These are phyloP conservation scores for Ostrea edulis DNA, from an alignment of 1,140 invertebrate species.

Conservation along the genomic window DNA sequence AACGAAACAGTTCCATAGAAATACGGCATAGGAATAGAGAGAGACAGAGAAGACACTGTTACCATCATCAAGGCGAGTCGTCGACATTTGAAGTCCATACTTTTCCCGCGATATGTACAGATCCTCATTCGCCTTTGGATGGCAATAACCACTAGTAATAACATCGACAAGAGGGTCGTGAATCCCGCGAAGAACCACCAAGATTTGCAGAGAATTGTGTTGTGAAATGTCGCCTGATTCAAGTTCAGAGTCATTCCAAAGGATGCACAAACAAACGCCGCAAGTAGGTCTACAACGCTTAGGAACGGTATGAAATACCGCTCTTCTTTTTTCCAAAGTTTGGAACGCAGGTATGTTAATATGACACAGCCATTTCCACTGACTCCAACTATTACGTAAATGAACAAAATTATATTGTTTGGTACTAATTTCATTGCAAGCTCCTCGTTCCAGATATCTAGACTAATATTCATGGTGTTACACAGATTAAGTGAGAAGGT, in stretches of 20 bases:
- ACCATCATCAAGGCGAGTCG: not conserved
- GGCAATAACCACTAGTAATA: constrained; percentile 39
- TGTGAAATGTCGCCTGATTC: constrained; percentile 34
- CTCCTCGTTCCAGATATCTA: not conserved
- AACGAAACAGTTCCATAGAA: constrained; percentile 29
- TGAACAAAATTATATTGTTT: constrained; percentile 42
- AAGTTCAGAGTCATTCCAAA: constrained; percentile 40
- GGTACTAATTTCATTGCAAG: constrained; percentile 40
- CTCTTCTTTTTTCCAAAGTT: constrained; percentile 27
- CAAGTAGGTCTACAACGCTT: constrained; percentile 43
- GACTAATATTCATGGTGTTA: no score
- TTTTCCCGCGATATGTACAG: not conserved
- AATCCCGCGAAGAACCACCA: constrained; percentile 27
- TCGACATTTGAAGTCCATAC: constrained; percentile 24
- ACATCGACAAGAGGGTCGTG: constrained; percentile 16
- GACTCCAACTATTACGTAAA: constrained; percentile 48
- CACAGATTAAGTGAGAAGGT: no score
- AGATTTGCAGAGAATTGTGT: constrained; percentile 37
- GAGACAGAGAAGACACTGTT: not conserved
- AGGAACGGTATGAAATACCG: constrained; percentile 51
- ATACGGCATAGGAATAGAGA: not conserved
- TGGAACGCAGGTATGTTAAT: constrained; percentile 12
- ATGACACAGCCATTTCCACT: constrained; percentile 53
- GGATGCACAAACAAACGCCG: constrained; percentile 36
- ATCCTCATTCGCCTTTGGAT: constrained; percentile 37